phyloP scores from a whole-genome alignment of 1,140 invertebrate species.

The Pollicipes pollicipes region DNA sequence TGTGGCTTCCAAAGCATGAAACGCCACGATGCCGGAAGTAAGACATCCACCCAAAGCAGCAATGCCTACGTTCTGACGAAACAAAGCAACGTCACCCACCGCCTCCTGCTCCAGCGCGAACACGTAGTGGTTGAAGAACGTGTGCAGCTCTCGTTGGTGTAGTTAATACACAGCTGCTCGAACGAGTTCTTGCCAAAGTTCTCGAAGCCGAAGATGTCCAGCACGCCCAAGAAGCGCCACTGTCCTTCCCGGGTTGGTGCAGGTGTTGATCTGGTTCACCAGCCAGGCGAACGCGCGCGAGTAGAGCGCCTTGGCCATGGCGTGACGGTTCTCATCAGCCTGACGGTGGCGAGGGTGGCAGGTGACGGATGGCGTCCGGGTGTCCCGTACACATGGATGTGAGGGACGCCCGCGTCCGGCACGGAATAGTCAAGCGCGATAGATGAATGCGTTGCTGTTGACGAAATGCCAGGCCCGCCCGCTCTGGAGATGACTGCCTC shows the following conservation, averaged over 20 bases:
- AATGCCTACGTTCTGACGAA: too few relatives aligned
- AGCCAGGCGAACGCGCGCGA: conserved; percentile 81
- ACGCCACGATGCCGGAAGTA: too few relatives aligned
- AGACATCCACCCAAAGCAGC: too few relatives aligned
- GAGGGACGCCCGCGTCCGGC: too few relatives aligned
- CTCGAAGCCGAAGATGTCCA: conserved; percentile 95
- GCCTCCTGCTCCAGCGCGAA: conserved; percentile 82
- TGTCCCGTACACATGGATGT: too few relatives aligned
- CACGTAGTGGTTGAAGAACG: conserved; percentile 95
- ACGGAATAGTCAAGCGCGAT: too few relatives aligned
- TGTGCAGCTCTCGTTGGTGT: conserved; percentile 94
- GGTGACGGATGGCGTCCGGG: too few relatives aligned
- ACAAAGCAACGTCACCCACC: conserved; percentile 47
- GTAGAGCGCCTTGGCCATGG: conserved; percentile 82
- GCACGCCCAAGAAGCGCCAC: conserved; percentile 64
- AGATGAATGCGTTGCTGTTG: too few relatives aligned
- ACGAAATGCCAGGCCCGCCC: too few relatives aligned
- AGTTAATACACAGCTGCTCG: conserved; percentile 93
- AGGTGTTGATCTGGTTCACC: conserved; percentile 79
- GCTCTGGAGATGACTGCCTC: too few relatives aligned
- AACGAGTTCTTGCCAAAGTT: conserved; percentile 87
- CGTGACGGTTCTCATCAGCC: conserved; percentile 68
- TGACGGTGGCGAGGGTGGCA: too few relatives aligned
- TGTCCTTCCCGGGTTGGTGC: conserved; percentile 70
- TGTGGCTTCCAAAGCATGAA: too few relatives aligned